Conservation (phyloP, 2,113 vertebrate species). For the Chlamydotis undulata region DNA sequence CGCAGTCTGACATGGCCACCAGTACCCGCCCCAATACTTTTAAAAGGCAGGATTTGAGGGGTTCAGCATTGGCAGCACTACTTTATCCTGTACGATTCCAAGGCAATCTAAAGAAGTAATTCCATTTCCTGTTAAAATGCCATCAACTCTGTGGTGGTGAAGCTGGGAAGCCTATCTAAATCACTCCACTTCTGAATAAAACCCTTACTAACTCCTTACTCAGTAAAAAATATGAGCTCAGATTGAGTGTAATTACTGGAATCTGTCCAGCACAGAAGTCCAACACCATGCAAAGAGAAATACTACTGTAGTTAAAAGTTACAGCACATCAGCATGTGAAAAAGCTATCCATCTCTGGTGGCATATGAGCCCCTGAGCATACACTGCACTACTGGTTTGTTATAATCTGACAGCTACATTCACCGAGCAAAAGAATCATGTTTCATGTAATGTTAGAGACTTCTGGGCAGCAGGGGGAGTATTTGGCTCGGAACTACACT, state of each 20-base stretch:
- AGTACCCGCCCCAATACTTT: not conserved
- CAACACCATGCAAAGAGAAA: not conserved
- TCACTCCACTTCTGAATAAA: not conserved
- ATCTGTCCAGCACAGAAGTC: not conserved
- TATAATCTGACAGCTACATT: not conserved
- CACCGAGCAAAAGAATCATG: accelerated
- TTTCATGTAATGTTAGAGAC: not conserved
- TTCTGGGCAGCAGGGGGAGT: slow-evolving; percentile 2
- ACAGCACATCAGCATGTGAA: not conserved
- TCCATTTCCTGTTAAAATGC: not conserved
- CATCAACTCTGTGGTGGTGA: not conserved
- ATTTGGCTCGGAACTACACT: not conserved
- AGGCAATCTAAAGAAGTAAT: not conserved
- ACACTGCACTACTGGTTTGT: not conserved
- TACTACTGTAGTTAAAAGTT: not conserved
- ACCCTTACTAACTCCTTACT: not conserved
- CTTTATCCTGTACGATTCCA: not conserved
- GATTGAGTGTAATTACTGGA: not conserved
- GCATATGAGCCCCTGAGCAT: not conserved
- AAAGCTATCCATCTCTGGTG: not conserved
- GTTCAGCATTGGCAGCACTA: not conserved
- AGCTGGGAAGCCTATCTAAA: not conserved
- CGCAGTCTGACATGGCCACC: accelerated
- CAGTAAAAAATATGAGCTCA: not conserved
- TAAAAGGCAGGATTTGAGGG: not conserved